These are phyloP conservation scores for Cryptoleucopteryx plumbea DNA, from an alignment of 2,113 vertebrate genomes.

Conservation along the genomic window DNA sequence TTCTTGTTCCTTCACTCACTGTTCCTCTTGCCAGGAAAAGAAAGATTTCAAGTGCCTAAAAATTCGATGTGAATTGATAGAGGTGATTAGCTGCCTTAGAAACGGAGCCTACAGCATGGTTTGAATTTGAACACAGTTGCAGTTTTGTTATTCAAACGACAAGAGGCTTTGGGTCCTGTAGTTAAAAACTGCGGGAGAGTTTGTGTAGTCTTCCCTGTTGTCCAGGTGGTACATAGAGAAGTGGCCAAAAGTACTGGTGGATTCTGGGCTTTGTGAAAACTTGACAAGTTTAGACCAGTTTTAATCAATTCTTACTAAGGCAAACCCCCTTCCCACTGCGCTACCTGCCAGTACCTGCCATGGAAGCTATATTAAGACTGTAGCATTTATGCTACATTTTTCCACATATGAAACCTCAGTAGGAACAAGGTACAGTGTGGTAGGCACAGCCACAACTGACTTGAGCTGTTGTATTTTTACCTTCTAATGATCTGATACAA, in stretches of 20 bases:
- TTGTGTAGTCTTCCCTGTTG: neutral
- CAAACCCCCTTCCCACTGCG: neutral
- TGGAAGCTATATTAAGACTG: neutral
- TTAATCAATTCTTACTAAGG: neutral
- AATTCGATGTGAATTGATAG: neutral
- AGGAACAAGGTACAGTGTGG: neutral
- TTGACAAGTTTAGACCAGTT: neutral
- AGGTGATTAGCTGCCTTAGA: neutral
- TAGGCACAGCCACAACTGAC: neutral
- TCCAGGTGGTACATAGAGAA: neutral
- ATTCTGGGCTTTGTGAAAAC: neutral
- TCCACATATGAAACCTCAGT: neutral
- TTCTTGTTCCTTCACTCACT: neutral
- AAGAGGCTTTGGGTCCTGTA: neutral
- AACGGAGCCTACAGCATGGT: neutral
- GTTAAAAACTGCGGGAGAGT: neutral
- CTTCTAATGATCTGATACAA: neutral
- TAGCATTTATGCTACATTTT: neutral
- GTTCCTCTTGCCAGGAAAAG: neutral
- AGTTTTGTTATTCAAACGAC: neutral
- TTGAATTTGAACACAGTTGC: neutral
- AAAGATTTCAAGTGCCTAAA: neutral
- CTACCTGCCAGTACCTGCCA: neutral
- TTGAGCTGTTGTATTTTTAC: neutral
- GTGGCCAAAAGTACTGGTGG: neutral